Evolutionary conservation across 2,888 invertebrate species (phyloP).

Genomic region (Acleris emargana): DNA sequence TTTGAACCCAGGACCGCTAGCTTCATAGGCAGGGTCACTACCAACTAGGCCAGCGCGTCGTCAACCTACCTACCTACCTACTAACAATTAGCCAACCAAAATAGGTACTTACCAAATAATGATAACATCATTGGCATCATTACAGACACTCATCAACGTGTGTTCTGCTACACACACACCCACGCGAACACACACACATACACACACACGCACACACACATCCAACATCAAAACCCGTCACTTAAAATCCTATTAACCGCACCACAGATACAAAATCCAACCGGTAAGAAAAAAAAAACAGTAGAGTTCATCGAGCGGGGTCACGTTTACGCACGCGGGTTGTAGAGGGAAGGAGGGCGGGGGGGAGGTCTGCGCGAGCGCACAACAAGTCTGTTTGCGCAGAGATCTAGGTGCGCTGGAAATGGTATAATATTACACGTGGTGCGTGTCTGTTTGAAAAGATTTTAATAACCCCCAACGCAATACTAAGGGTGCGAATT

Average conservation of each 20-base stretch:
- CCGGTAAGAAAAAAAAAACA: slow-evolving; percentile 53
- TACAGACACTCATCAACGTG: too few species aligned
- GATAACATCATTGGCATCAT: too few species aligned
- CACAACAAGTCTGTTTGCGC: slow-evolving; percentile 60
- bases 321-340: slow-evolving; percentile 80
- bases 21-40: too few species aligned
- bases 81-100: too few species aligned
- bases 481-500: too few species aligned
- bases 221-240: slow-evolving; percentile 15
- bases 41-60: too few species aligned
- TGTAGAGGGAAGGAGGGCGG: slow-evolving; percentile 55
- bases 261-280: slow-evolving; percentile 47
- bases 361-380: slow-evolving; percentile 57
- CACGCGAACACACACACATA: slow-evolving; percentile 1
- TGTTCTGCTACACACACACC: too few species aligned
- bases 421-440: not conserved
- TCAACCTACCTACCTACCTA: too few species aligned
- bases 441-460: too few species aligned
- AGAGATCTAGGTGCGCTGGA: slow-evolving; percentile 30
- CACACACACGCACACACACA: not conserved
- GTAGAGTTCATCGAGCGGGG: slow-evolving; percentile 73
- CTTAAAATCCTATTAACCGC: slow-evolving; percentile 42
- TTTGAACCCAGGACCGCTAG: too few species aligned
- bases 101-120: too few species aligned
- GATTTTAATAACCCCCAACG: too few species aligned